These are phyloP conservation scores for Tetropium fuscum DNA, from an alignment of 2,888 invertebrate species.

Conservation along the genomic window DNA sequence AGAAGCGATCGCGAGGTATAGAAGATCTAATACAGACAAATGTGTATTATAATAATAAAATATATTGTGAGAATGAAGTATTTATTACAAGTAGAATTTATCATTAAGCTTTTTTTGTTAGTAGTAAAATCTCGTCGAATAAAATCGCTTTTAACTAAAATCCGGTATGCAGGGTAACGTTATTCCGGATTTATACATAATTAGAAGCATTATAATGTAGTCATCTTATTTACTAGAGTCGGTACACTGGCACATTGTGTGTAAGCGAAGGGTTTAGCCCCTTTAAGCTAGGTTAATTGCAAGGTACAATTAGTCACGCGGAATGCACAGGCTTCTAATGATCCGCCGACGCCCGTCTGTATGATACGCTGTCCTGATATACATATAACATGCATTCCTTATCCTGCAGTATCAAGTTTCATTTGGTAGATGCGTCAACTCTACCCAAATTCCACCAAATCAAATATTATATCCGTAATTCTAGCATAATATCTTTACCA, in stretches of 20 bases:
- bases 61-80: background rate
- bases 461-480: no score
- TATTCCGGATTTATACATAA: conserved; percentile 34
- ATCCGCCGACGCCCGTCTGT: conserved; percentile 50
- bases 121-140: background rate
- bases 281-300: conserved; percentile 56
- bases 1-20: no score
- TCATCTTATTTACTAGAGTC: conserved; percentile 29
- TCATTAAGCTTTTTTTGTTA: background rate
- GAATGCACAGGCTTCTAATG: conserved; percentile 54
- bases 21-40: no score
- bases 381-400: no score
- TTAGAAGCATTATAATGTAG: conserved; percentile 43
- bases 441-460: no score
- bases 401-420: no score
- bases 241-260: conserved; percentile 27
- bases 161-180: background rate
- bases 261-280: conserved; percentile 34
- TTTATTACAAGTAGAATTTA: background rate
- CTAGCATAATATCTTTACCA: no score
- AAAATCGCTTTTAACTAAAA: background rate
- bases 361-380: conserved; percentile 45
- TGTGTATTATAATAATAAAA: background rate
- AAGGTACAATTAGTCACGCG: conserved; percentile 55
- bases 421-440: no score